Evolutionary conservation across 2,888 invertebrate genomes (phyloP), one percentile per base, ranked within the genome.

Genomic region (Neoscelio sp.): DNA sequence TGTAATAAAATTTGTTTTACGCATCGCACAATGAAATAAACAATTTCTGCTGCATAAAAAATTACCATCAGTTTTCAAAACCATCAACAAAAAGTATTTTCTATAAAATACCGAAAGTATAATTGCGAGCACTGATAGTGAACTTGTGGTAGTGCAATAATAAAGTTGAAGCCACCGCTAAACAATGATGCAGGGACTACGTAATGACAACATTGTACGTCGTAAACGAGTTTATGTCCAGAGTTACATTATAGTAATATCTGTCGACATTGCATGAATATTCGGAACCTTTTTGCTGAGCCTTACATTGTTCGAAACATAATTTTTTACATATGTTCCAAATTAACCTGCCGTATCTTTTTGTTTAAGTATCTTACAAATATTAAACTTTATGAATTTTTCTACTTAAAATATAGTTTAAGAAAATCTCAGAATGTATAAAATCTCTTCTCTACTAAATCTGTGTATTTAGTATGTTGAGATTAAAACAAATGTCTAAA

Each of bases 151-250:
- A 71, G 73, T 64, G 58, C 56, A 18, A 68, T 75, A 89, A 89
- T 89, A 89, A 89, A 89, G 87, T 87, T 88, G 87, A 88, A 89
- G 87, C 89, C 88, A 87, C 87, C 85, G 85, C 85, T 84, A 88
- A 88, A 87, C 89, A 87, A 87, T 86, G 87, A 86, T 86, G 86
- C 85, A 87, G 86, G 87, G 87, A 86, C 86, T 87, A 86, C 87
- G 89, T 89, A 90, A 90, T 90, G 89, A 89, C 90, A 89, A 90
- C 89, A 89, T 88, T 89, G 89, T 86, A 88, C 87, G 88, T 90
- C 90, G 89, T 90, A 90, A 90, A 90, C 89, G 87, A 88, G 89
- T 90, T 90, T 90, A 90, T 89, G 90, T 88, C 84, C 89, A 85
- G 86, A 88, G 89, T 89, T 88, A 89, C 89, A 89, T 89, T 89